Conservation (phyloP, 2,113 vertebrate genomes). For the Excalfactoria chinensis region DNA sequence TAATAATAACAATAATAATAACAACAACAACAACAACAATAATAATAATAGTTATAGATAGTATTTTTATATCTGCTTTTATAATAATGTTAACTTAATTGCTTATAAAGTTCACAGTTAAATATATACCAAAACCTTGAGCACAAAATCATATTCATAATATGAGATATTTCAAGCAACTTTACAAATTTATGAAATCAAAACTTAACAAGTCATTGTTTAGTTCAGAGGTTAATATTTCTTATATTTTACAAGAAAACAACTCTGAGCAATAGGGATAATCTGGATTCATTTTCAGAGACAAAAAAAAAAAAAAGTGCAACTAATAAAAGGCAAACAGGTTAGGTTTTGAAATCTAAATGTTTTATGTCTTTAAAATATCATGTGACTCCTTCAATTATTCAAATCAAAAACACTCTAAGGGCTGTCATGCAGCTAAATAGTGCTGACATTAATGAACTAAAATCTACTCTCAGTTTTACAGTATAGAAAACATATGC, state of each 20-base stretch:
- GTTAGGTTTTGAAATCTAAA: constrained; percentile 27
- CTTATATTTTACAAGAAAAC: background rate
- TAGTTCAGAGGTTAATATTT: constrained; percentile 6
- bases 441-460: constrained; percentile 34
- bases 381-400: constrained; percentile 7
- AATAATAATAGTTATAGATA: background rate
- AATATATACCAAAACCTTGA: background rate
- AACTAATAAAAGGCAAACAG: constrained; percentile 33
- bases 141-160: background rate
- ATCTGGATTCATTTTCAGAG: background rate
- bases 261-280: background rate
- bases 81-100: background rate
- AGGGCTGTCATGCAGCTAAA: constrained; percentile 26
- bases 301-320: constrained; percentile 16
- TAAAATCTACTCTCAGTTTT: constrained; percentile 42
- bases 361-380: constrained; percentile 41
- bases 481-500: constrained; percentile 69
- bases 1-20: background rate
- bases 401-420: constrained; percentile 14
- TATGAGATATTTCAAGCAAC: background rate
- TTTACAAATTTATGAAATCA: background rate
- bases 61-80: background rate
- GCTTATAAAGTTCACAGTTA: background rate
- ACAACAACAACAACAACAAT: background rate
- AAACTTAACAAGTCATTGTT: background rate